Conservation (phyloP, 2,113 vertebrate species). For the Sebastes schlegelii region DNA sequence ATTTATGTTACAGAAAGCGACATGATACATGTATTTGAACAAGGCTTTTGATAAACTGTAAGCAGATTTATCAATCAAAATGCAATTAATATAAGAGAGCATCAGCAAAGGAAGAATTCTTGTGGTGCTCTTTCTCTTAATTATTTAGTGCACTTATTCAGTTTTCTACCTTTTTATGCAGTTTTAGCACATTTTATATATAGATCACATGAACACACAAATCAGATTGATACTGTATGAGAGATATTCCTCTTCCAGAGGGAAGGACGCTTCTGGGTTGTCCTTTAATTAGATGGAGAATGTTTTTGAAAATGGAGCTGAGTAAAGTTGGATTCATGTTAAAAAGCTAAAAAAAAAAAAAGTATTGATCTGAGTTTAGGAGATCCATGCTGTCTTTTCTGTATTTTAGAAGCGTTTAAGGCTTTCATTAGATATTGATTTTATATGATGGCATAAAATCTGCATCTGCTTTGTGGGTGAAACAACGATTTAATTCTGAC, state of each 20-base stretch:
- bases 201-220: constrained; percentile 3
- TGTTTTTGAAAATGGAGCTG: constrained; percentile 15
- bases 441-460: constrained; percentile 37
- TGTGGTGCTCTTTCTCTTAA: background rate
- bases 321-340: background rate
- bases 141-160: constrained; percentile 13
- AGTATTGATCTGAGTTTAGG: constrained; percentile 3
- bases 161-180: constrained; percentile 12
- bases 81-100: background rate
- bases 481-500: constrained; percentile 34
- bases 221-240: constrained; percentile 6
- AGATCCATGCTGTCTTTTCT: background rate
- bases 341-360: no score
- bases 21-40: background rate
- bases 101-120: background rate
- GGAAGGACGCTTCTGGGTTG: constrained; percentile 13
- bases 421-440: constrained; percentile 39
- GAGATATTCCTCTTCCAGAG: constrained; percentile 11
- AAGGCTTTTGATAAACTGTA: background rate
- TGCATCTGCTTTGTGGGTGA: constrained; percentile 30
- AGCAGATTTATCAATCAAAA: background rate
- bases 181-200: constrained; percentile 1
- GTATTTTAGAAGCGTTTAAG: constrained; percentile 11
- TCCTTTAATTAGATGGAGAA: constrained; percentile 23
- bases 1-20: constrained; percentile 4